Evolutionary conservation across 92 coral and sea anemone genomes (phyloP).

Genomic region (Anthopleura xanthogrammica): DNA sequence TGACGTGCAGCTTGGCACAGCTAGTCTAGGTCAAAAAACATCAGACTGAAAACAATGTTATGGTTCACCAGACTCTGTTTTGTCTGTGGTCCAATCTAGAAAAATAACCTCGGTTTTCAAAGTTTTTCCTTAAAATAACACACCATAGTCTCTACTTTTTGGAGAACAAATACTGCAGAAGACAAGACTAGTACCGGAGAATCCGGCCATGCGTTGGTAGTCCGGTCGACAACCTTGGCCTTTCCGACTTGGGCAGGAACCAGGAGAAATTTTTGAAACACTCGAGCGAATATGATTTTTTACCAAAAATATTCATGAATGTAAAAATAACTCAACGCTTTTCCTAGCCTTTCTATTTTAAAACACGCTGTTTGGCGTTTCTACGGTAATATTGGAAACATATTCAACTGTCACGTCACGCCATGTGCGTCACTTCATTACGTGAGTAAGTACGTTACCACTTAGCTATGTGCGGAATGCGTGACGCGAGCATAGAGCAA

Average conservation of each 20-base stretch:
- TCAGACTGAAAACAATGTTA: neutral
- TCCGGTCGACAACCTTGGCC: too few species aligned
- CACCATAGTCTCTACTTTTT: too few species aligned
- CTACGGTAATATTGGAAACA: neutral
- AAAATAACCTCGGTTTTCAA: neutral
- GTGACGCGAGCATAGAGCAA: neutral
- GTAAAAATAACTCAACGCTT: neutral
- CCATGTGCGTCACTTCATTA: conserved; percentile 8
- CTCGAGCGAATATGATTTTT: neutral
- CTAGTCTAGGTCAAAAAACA: neutral
- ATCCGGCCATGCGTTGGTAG: too few species aligned
- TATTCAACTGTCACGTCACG: neutral
- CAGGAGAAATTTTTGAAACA: neutral
- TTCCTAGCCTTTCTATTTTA: neutral
- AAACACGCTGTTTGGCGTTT: neutral
- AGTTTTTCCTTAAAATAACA: neutral
- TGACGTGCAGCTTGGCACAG: neutral
- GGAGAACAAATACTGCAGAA: too few species aligned
- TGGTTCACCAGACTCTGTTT: neutral
- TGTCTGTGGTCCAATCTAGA: neutral
- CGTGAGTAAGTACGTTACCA: conserved; percentile 22
- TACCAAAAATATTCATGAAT: neutral
- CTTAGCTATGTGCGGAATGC: conserved; percentile 24
- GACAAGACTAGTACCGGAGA: too few species aligned
- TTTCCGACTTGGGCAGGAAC: too few species aligned